A percentile compares a stretch with the other conserved stretches of the same genome.
These are phyloP conservation scores for Rallus crepitans DNA, from an alignment of 2,797 vertebrate species.

Conservation along the genomic window DNA sequence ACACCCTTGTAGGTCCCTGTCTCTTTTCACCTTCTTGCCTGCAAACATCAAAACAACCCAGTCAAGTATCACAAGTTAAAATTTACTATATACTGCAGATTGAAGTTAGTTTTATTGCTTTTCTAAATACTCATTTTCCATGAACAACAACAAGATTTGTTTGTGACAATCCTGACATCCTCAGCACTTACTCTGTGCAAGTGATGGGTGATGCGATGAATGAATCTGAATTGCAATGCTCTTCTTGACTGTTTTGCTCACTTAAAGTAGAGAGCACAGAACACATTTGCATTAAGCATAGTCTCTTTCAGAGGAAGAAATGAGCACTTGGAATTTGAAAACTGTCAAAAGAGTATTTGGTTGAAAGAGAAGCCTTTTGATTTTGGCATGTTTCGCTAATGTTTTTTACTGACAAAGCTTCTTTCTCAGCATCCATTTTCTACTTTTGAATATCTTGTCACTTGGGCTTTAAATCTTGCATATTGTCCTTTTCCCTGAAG, in stretches of 20 bases:
- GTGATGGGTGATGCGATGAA: slow-evolving; percentile 44
- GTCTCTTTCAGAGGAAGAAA: slow-evolving; percentile 68
- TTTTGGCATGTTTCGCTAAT: slow-evolving; percentile 72
- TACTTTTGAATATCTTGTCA: slow-evolving; percentile 71
- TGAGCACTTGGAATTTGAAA: slow-evolving; percentile 74
- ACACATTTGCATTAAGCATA: slow-evolving; percentile 76
- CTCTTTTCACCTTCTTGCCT: background rate
- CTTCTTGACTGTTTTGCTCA: slow-evolving; percentile 60
- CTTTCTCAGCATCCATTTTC: slow-evolving; percentile 61
- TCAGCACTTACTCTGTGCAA: slow-evolving; percentile 61
- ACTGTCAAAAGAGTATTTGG: slow-evolving; percentile 70
- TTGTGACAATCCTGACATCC: slow-evolving; percentile 72
- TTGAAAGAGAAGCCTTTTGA: slow-evolving; percentile 69
- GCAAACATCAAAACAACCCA: background rate
- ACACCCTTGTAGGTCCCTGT: background rate
- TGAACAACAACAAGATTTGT: slow-evolving; percentile 64
- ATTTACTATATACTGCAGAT: slow-evolving; percentile 24
- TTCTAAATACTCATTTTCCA: slow-evolving; percentile 55
- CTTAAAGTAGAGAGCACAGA: slow-evolving; percentile 57
- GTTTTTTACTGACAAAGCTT: slow-evolving; percentile 71
- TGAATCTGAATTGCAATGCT: slow-evolving; percentile 75
- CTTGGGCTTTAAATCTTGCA: slow-evolving; percentile 70
- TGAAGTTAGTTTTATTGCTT: slow-evolving; percentile 57
- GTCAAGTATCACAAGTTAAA: slow-evolving; percentile 20
- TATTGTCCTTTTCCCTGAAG: slow-evolving; percentile 68